phyloP scores from a whole-genome alignment of 1,140 invertebrate species.

The Frieseomelitta varia region DNA sequence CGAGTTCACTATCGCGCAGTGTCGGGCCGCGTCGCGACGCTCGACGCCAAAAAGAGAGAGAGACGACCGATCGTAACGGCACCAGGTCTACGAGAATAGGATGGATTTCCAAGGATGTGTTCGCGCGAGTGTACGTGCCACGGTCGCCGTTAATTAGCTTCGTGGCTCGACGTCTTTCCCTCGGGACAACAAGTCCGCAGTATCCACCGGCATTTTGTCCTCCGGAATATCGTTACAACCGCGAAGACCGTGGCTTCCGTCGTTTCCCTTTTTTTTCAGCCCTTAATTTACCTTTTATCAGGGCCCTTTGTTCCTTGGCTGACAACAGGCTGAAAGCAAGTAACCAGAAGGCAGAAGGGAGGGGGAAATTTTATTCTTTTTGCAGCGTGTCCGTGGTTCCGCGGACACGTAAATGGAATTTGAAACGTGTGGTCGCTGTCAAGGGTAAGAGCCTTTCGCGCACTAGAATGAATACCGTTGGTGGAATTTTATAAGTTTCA shows the following conservation, averaged over 20 bases:
- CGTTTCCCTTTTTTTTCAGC: neutral
- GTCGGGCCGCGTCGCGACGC: neutral
- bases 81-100: neutral
- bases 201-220: neutral
- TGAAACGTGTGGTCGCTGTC: neutral
- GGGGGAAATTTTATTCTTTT: neutral
- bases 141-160: slow-evolving; percentile 33
- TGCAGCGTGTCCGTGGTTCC: neutral
- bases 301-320: neutral
- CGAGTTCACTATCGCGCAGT: slow-evolving; percentile 54
- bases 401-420: neutral
- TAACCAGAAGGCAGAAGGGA: too few relatives aligned
- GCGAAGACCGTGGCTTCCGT: too few relatives aligned
- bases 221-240: slow-evolving; percentile 2
- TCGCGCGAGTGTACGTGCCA: neutral
- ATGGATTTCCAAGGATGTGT: slow-evolving; percentile 36
- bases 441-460: neutral
- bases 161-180: neutral
- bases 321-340: neutral
- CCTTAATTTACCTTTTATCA: neutral
- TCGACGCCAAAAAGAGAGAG: neutral
- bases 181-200: neutral
- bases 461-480: neutral
- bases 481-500: neutral
- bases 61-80: neutral